Percentiles rank a stretch among this genome's conserved stretches.
These are phyloP conservation scores for Crenuchus spilurus DNA, from an alignment of 2,797 vertebrate species.

Conservation along the genomic window DNA sequence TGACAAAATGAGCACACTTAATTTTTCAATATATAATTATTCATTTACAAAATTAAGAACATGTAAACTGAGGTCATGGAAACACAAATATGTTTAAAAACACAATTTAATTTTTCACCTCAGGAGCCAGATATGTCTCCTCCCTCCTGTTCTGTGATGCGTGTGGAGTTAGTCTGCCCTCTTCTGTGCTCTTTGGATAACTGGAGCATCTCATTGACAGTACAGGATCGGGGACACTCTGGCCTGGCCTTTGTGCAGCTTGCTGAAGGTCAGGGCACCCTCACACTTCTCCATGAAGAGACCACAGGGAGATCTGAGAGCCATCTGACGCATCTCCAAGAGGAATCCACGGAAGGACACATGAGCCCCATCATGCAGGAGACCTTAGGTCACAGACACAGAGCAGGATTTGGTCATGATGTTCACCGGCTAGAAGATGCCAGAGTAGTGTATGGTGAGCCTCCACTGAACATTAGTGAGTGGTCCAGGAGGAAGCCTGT, in stretches of 20 bases:
- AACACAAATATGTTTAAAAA: too few species aligned
- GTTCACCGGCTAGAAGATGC: conserved; percentile 17
- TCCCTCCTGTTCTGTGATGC: conserved; percentile 68
- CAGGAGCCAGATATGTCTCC: conserved; percentile 72
- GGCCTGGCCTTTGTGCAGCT: conserved; percentile 75
- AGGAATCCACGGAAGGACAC: conserved; percentile 10
- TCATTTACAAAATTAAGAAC: too few species aligned
- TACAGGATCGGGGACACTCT: conserved; percentile 74
- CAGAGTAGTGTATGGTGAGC: conserved; percentile 62
- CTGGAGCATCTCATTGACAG: conserved; percentile 71
- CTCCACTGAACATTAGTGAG: conserved; percentile 67
- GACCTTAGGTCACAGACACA: too few species aligned
- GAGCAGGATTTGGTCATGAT: background rate
- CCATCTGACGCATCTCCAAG: conserved; percentile 35
- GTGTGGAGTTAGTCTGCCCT: conserved; percentile 61
- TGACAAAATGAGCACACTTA: too few species aligned
- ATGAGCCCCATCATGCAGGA: too few species aligned
- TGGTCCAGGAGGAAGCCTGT: conserved; percentile 63
- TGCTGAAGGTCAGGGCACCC: conserved; percentile 65
- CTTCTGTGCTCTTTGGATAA: conserved; percentile 62
- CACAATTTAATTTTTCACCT: background rate
- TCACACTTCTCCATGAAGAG: conserved; percentile 63
- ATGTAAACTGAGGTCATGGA: too few species aligned
- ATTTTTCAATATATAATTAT: too few species aligned
- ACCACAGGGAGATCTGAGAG: background rate